Evolutionary conservation across 2,113 vertebrate genomes (phyloP), one percentile per base, ranked within the genome.

Genomic region (Patagioenas fasciata): DNA sequence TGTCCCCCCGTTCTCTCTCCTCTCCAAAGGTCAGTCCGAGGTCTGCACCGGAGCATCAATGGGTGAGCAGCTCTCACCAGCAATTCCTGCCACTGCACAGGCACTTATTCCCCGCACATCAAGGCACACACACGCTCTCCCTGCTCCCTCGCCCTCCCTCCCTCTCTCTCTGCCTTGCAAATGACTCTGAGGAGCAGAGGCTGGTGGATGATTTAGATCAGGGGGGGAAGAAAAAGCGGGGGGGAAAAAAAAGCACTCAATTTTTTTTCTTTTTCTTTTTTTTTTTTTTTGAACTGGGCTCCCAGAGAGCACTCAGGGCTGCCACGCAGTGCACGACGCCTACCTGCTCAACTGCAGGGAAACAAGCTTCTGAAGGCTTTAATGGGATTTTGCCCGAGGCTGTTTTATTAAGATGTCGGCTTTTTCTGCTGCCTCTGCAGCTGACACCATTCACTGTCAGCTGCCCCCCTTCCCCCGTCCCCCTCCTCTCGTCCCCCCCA

Each of bases 351-450:
- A 99, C 99, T 99, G 99, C 99, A 99, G 98, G 98, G 99, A 99
- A 99, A 99, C 99, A 99, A 99, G 99, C 99, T 99, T 99, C 99
- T 99, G 99, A 99, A 99, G 99, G 99, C 99, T 99, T 99, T 99
- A 99, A 99, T 99, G 99, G 99, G 99, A 99, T 99, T 99, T 99
- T 97, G 99, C 99, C 99, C 40, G 98, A 98, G 99, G 99, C 99
- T 99, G 98, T 99, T 99, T 99, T 99, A 99, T 99, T 99, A 99
- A 99, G 99, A 99, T 99, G 99, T 99, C 98, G 99, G 99, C 99
- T 99, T 99, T 99, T 99, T 99, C 99, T 99, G 99, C 99, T 99
- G 99, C 99, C 99, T 99, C 98, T 99, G 99, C 99, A 99, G 99
- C 99, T 99, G 99, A 99, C 99, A 99, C 99, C 98, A 99, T 99